phyloP scores from a whole-genome alignment of 1,140 invertebrate genomes.

The Drosophila sucinea region DNA sequence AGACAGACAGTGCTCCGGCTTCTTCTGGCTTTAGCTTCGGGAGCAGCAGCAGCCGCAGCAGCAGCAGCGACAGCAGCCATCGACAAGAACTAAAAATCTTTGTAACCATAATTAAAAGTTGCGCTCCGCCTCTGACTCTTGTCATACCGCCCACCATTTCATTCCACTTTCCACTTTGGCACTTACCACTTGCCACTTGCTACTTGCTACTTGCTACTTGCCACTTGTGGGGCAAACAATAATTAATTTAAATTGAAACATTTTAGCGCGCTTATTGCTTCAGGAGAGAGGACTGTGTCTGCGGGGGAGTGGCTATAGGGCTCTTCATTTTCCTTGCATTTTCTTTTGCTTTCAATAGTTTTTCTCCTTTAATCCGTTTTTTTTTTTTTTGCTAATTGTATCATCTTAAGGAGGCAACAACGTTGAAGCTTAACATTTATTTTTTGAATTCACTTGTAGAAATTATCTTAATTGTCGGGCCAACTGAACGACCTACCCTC shows the following conservation, averaged over 20 bases:
- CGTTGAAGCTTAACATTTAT: too few relatives aligned
- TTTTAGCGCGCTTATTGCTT: conserved; percentile 61
- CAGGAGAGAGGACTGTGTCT: not conserved
- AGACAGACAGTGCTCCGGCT: conserved; percentile 29
- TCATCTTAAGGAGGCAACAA: too few relatives aligned
- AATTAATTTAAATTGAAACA: conserved; percentile 82
- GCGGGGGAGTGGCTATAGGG: not conserved
- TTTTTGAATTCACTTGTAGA: too few relatives aligned
- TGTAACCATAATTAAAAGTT: conserved; percentile 82
- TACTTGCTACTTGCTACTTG: conserved; percentile 24
- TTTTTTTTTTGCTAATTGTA: not conserved
- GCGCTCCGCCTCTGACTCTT: conserved; percentile 39
- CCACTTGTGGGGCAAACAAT: conserved; percentile 79
- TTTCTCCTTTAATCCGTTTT: conserved; percentile 2
- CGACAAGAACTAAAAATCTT: conserved; percentile 78
- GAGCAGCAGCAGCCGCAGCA: not conserved
- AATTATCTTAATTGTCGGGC: too few relatives aligned
- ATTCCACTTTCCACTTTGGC: conserved; percentile 3
- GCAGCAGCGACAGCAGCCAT: conserved; percentile 41
- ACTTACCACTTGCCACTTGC: not conserved
- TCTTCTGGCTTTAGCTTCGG: conserved; percentile 1
- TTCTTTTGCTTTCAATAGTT: not conserved
- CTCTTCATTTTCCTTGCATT: conserved; percentile 5
- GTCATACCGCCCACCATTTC: not conserved
- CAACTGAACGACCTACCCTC: not conserved